These are phyloP conservation scores for Sakesphorus luctuosus DNA, from an alignment of 2,113 vertebrate species.

Conservation along the genomic window DNA sequence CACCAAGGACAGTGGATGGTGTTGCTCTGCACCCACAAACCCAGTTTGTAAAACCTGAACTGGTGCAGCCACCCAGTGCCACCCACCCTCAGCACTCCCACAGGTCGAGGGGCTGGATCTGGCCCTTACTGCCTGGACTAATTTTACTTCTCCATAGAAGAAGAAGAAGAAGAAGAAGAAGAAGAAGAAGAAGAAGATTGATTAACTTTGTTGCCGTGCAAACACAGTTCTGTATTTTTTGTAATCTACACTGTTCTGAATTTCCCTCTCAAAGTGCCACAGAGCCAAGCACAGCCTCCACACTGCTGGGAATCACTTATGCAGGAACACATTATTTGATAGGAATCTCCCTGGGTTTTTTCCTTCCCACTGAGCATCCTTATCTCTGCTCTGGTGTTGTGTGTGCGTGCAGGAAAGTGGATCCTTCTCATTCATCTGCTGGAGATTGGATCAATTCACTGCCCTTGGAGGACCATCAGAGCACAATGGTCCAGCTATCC, in stretches of 20 bases:
- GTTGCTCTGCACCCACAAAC: background rate
- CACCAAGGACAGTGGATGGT: too few relatives aligned
- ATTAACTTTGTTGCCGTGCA: background rate
- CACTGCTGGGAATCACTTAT: fast-evolving
- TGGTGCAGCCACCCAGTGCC: background rate
- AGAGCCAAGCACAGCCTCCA: background rate
- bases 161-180: background rate
- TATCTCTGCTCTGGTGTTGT: background rate
- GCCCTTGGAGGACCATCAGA: background rate
- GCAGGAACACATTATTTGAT: background rate
- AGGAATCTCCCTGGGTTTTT: background rate
- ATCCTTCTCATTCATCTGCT: background rate
- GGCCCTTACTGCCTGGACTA: background rate
- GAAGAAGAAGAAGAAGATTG: background rate
- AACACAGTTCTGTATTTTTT: background rate
- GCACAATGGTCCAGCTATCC: background rate
- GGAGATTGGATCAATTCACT: fast-evolving
- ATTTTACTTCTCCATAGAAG: background rate
- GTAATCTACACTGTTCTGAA: background rate
- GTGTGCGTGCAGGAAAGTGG: fast-evolving
- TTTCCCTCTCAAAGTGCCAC: background rate
- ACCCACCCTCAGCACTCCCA: background rate
- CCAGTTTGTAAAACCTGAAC: background rate
- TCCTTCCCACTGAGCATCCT: background rate
- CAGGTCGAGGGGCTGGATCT: fast-evolving